Percentiles rank a stretch among this genome's conserved stretches.
phyloP scores from a whole-genome alignment of 2,888 invertebrate species.

The Meliscaeva auricollis region DNA sequence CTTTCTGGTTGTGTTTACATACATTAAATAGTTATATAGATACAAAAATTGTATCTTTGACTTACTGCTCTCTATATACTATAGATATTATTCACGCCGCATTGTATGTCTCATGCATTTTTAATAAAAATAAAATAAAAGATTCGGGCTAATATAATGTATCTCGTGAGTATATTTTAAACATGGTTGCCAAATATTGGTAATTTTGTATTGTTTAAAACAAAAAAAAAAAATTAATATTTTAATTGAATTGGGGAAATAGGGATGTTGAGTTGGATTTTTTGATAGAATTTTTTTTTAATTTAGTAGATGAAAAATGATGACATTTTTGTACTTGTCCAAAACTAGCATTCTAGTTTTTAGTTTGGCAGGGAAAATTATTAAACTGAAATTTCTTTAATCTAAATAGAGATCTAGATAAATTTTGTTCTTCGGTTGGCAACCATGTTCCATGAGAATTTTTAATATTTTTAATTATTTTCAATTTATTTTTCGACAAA shows the following conservation, averaged over 20 bases:
- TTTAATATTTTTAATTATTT: not conserved
- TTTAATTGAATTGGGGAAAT: no score
- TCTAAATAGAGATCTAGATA: no score
- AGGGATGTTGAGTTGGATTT: no score
- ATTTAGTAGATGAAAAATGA: no score
- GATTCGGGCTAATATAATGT: constrained; percentile 39
- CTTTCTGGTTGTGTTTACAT: constrained; percentile 37
- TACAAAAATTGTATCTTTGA: constrained; percentile 33
- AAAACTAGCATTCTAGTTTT: no score
- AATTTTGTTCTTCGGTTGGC: no score
- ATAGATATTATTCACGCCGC: constrained; percentile 51
- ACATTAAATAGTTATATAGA: not conserved
- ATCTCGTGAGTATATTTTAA: constrained; percentile 9
- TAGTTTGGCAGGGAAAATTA: no score
- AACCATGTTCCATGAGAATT: no score
- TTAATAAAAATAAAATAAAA: constrained; percentile 30
- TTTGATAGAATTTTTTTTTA: no score
- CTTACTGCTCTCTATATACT: constrained; percentile 64
- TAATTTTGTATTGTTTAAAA: not conserved
- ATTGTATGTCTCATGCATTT: constrained; percentile 57
- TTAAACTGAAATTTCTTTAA: no score
- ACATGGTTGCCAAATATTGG: not conserved
- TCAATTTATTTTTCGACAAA: not conserved
- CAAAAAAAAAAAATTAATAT: no score
- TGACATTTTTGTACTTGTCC: no score